phyloP scores from a whole-genome alignment of 2,888 invertebrate species.

The Lamproptera curius region DNA sequence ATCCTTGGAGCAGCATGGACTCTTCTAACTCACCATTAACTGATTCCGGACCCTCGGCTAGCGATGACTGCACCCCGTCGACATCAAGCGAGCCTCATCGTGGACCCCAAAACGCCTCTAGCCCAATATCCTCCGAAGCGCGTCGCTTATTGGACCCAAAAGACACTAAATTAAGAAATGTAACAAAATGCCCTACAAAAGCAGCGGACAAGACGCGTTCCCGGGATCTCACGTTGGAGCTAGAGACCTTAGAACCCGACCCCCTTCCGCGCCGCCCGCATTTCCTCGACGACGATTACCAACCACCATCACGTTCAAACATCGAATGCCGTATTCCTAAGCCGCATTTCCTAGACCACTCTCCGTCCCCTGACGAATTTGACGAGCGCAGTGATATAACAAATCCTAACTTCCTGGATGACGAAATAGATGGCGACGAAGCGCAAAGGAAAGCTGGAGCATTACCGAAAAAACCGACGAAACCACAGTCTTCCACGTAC shows the following conservation, averaged over 20 bases:
- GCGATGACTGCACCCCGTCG: slow-evolving; percentile 71
- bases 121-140: slow-evolving; percentile 50
- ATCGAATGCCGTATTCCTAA: slow-evolving; percentile 73
- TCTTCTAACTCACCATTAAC: slow-evolving; percentile 74
- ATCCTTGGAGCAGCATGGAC: slow-evolving; percentile 78
- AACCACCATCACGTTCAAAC: slow-evolving; percentile 73
- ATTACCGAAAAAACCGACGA: slow-evolving; percentile 57
- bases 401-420: slow-evolving; percentile 67
- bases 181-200: slow-evolving; percentile 44
- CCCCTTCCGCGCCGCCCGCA: slow-evolving; percentile 74
- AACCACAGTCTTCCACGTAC: slow-evolving; percentile 47
- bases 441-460: slow-evolving; percentile 63
- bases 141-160: slow-evolving; percentile 57
- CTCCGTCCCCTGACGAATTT: slow-evolving; percentile 72
- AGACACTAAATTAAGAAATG: slow-evolving; percentile 47
- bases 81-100: slow-evolving; percentile 62
- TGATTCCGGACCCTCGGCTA: slow-evolving; percentile 72
- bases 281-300: slow-evolving; percentile 81
- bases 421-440: slow-evolving; percentile 63
- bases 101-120: slow-evolving; percentile 44
- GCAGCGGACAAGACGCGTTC: slow-evolving; percentile 61
- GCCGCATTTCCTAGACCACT: slow-evolving; percentile 74
- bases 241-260: slow-evolving; percentile 59
- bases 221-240: slow-evolving; percentile 60
- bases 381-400: slow-evolving; percentile 72